Base-by-base conservation (phyloP, 2,113 vertebrate species). In the Nerophis lumbriciformis region DNA sequence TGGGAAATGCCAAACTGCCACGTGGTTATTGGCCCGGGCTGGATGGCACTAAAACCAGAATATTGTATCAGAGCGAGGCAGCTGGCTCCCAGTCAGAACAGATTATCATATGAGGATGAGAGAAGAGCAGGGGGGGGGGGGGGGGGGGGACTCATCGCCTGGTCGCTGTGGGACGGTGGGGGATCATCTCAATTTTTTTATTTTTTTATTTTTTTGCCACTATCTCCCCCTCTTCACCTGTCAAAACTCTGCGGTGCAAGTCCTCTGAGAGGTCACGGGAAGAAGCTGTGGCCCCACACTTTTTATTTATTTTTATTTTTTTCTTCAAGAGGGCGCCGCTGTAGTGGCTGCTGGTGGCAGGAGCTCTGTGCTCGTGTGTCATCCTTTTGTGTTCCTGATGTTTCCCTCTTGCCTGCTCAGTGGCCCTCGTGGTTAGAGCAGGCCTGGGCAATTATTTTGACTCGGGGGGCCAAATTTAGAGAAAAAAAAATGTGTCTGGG, bases 1-100 rank as follows among this genome's bases (percentile, higher is more conserved):
- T 66, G 83, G 77, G 78, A 87, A 82, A 87, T 83, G 86, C 82
- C 85, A 86, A 87, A 84, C 28, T 85, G 69, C 80, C 81, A 69
- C 61, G 61, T 77, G 77, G 83, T 78, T 83, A 82, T 86, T 88
- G 87, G 83, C 85, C 86, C 85, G 81, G 83, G 84, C 86, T 83
- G 83, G 85, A 87, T 89, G 88, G 86, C 76, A 83, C 84, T 88
- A 88, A 89, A 88, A 90, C 86, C 88, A 85, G 84, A 90, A 89
- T 88, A 88, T 86, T 86, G 83, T 88, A 89, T 91, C 89, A 90
- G 83, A 88, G 85, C 78, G 82, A 87, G 83, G 83, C 91, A 91
- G 89, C 88, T 91, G 89, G 86, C 88, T 87, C 81, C 84, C 85
- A 81, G 88, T 84, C 87, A 87, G 90, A 91, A 85, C 83, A 90